phyloP scores from a whole-genome alignment of 2,113 vertebrate genomes.

The Trogon melanurus region DNA sequence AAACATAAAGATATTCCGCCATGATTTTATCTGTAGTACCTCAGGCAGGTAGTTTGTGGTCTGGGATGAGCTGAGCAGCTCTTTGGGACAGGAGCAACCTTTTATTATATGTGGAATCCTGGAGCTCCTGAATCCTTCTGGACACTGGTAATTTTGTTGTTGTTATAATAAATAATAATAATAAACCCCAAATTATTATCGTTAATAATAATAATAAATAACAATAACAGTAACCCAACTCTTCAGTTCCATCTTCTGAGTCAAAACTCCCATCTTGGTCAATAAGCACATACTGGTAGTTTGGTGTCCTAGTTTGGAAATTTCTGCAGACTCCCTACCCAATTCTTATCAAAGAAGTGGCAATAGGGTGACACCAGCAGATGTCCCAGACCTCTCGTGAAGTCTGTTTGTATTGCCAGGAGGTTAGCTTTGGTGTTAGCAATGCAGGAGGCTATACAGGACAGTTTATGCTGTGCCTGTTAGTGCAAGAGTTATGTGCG shows the following conservation, averaged over 20 bases:
- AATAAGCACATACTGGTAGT: neutral
- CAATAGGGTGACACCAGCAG: neutral
- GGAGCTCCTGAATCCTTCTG: neutral
- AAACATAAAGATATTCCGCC: neutral
- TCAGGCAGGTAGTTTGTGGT: neutral
- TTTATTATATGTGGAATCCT: neutral
- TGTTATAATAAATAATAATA: neutral
- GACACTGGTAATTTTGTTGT: neutral
- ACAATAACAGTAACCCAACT: too few relatives aligned
- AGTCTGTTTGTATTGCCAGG: neutral
- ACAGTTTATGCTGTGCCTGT: neutral
- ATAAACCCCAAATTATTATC: rapidly evolving
- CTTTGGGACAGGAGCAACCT: neutral
- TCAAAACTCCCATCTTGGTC: neutral
- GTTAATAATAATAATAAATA: neutral
- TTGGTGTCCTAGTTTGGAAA: neutral
- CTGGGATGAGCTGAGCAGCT: neutral
- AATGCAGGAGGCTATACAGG: neutral
- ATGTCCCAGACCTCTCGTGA: neutral
- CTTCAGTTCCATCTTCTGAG: neutral
- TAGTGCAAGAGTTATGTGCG: neutral
- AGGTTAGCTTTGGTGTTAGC: neutral
- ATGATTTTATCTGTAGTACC: neutral
- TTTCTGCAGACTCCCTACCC: neutral
- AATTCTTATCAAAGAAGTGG: neutral